Evolutionary conservation across 1,140 invertebrate species (phyloP).

Genomic region (Dendroctonus valens): DNA sequence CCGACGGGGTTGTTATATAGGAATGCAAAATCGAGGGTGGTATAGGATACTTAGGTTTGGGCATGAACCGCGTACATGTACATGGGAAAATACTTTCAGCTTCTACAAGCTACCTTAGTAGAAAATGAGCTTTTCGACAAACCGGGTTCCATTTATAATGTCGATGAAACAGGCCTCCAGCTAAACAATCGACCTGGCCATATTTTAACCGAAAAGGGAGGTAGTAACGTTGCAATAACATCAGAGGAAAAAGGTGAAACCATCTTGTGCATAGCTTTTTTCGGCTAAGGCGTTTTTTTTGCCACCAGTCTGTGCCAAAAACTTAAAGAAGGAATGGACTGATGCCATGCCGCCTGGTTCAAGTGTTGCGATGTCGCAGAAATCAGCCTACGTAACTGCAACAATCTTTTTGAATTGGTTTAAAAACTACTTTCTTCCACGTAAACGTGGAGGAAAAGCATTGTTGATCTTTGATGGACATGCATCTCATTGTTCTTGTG

Average conservation of each 20-base stretch:
- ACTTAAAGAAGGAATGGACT: slow-evolving; percentile 45
- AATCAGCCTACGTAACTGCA: slow-evolving; percentile 46
- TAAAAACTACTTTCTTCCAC: slow-evolving; percentile 41
- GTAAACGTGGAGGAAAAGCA: slow-evolving; percentile 41
- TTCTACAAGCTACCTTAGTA: too few relatives aligned
- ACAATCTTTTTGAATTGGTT: slow-evolving; percentile 48
- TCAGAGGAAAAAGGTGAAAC: slow-evolving; percentile 34
- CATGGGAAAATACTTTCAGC: too few relatives aligned
- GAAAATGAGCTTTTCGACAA: too few relatives aligned
- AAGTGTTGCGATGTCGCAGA: slow-evolving; percentile 44
- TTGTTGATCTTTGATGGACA: slow-evolving; percentile 46
- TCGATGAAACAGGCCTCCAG: slow-evolving; percentile 36
- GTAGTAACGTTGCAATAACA: slow-evolving; percentile 40
- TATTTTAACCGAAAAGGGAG: slow-evolving; percentile 44
- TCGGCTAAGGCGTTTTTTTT: slow-evolving; percentile 43
- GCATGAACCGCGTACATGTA: too few relatives aligned
- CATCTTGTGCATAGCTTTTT: slow-evolving; percentile 42
- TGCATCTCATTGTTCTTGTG: slow-evolving; percentile 35
- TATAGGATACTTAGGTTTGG: too few relatives aligned
- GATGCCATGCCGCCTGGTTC: slow-evolving; percentile 45
- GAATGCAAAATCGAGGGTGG: too few relatives aligned
- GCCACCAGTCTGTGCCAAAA: slow-evolving; percentile 42
- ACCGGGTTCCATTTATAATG: too few relatives aligned
- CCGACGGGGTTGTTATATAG: too few relatives aligned
- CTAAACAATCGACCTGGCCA: slow-evolving; percentile 40